Evolutionary conservation across 2,888 invertebrate species (phyloP).

Genomic region (Drosophila barbarae): DNA sequence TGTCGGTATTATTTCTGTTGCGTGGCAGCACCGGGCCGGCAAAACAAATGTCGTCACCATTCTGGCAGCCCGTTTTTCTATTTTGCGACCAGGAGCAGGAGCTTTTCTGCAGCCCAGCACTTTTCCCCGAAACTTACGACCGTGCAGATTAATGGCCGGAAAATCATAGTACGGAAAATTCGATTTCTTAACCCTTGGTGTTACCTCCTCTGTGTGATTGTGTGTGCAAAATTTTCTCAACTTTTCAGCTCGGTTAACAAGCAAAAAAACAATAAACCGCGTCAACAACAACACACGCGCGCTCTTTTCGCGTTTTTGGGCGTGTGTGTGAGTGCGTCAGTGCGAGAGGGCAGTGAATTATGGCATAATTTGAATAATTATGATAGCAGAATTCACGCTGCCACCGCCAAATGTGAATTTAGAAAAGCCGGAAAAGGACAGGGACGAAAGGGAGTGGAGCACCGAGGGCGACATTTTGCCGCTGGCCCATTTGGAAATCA

Average conservation of each 20-base stretch:
- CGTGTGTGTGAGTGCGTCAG: constrained; percentile 23
- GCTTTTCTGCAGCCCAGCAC: constrained; percentile 61
- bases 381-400: constrained; percentile 58
- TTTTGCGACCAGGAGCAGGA: constrained; percentile 52
- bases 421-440: constrained; percentile 19
- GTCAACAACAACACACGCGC: constrained; percentile 33
- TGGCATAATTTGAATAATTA: constrained; percentile 56
- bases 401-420: constrained; percentile 48
- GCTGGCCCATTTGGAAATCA: constrained; percentile 61
- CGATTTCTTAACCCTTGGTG: constrained; percentile 44
- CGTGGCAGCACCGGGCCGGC: constrained; percentile 8
- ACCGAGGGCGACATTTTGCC: constrained; percentile 5
- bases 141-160: constrained; percentile 47
- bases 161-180: constrained; percentile 56
- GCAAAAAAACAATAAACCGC: neutral
- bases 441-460: neutral
- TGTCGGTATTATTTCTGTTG: neutral
- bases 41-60: constrained; percentile 10
- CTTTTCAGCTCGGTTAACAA: constrained; percentile 36
- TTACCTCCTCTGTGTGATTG: constrained; percentile 8
- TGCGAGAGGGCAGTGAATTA: constrained; percentile 53
- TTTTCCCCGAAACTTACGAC: constrained; percentile 63
- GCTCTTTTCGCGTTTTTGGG: constrained; percentile 35
- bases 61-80: constrained; percentile 29
- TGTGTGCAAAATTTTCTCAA: constrained; percentile 30